Evolutionary conservation across 2,797 vertebrate genomes (phyloP), one percentile per base, ranked within the genome.

Genomic region (Okamejei kenojei): DNA sequence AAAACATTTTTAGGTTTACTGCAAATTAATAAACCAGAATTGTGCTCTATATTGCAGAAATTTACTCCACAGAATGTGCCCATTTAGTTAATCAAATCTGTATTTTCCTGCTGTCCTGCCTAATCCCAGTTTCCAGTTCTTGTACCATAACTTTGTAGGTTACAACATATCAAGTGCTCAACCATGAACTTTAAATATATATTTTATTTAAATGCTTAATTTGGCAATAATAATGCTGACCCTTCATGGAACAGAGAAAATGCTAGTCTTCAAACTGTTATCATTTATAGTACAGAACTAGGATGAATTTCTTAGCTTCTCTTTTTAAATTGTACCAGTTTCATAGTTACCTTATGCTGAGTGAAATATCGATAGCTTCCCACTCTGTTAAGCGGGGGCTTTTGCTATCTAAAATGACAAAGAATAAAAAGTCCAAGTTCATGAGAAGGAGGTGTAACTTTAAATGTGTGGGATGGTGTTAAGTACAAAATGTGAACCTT

Each of bases 381-480:
- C 94, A 93, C 84, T 94, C 81, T 94, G 81, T 81, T 38, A 0
- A 15, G 54, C 93, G 94, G 94, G 95, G 93, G 76, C 94, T 95
- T 95, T 93, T 3, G 94, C 74, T 94, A 77, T 94, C 93, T 91
- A 93, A 93, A 93, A 29, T 74, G 90, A 93, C 93, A 74, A 58
- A 84, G 0, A 54, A 2, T 80, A 94, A 94, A 95, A 94, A 94
- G 88, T 93, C 93, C 93, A 68, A 65, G 93, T 93, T 93, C 93
- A 81, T 92, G 38, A 93, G 63, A 73, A 76, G 74, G 77, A 90
- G 90, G 74, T 93, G 86, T 94, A 0, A 0, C 78, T 90, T 11
- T 93, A 90, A 94, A 82, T 94, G 93, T 93, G 94, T 29, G 93
- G 93, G 32, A 84, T 93, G 93, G 71, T 26, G 81, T 45, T 84